Percentiles rank a stretch among this genome's conserved stretches.
phyloP scores from a whole-genome alignment of 1,140 invertebrate genomes.

The Aphidius gifuensis region DNA sequence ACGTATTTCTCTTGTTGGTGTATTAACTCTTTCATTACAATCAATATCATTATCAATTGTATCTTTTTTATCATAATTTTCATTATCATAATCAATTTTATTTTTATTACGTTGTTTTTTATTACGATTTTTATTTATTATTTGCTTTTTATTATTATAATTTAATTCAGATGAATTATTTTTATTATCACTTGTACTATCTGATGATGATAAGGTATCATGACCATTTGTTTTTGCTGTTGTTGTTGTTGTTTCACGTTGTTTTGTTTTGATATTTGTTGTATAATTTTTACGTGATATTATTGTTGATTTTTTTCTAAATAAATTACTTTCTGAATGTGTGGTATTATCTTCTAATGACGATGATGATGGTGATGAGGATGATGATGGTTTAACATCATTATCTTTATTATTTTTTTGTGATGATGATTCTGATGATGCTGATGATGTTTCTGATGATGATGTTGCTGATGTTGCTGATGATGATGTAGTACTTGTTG shows the following conservation, averaged over 20 bases:
- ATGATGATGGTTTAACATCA: conserved; percentile 12
- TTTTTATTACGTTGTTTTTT: conserved; percentile 31
- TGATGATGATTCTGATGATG: background rate
- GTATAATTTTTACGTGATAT: conserved; percentile 36
- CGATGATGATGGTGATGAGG: background rate
- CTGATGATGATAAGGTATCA: background rate
- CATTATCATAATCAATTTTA: conserved; percentile 35
- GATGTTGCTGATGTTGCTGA: conserved; percentile 26
- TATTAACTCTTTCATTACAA: conserved; percentile 38
- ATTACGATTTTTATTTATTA: conserved; percentile 28
- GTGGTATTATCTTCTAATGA: conserved; percentile 21
- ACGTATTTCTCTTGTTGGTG: conserved; percentile 39
- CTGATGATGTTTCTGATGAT: conserved; percentile 17
- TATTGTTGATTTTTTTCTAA: conserved; percentile 30
- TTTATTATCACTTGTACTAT: conserved; percentile 15
- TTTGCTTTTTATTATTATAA: conserved; percentile 26
- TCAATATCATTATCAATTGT: conserved; percentile 31
- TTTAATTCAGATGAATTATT: conserved; percentile 17
- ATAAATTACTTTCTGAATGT: conserved; percentile 34
- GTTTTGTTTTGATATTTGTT: conserved; percentile 13
- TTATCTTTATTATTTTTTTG: background rate
- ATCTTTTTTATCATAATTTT: conserved; percentile 43
- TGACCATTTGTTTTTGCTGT: background rate
- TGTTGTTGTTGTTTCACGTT: background rate
- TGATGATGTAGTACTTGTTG: conserved; percentile 24